Evolutionary conservation across 2,113 vertebrate genomes (phyloP).

Genomic region (Oreochromis aureus): DNA sequence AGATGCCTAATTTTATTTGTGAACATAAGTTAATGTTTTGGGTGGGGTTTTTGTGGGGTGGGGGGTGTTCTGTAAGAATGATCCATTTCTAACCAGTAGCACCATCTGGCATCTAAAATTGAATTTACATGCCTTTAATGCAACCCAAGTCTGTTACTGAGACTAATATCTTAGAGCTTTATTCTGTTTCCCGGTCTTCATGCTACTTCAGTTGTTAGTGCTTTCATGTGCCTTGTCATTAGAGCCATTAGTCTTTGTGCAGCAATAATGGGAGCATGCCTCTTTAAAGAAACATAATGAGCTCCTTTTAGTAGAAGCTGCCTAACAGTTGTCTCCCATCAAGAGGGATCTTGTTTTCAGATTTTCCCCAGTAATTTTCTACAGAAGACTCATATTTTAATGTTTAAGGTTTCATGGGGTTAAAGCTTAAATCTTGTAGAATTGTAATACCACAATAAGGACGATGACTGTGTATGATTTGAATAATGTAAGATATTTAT

Average conservation of each 20-base stretch:
- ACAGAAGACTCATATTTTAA: not conserved
- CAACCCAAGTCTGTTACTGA: not conserved
- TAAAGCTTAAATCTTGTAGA: not conserved
- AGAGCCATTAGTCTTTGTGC: conserved; percentile 8
- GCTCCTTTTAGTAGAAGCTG: not conserved
- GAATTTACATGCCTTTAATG: not conserved
- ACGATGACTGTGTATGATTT: not conserved
- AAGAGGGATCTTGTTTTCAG: not conserved
- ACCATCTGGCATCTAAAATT: not conserved
- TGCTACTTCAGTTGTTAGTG: not conserved
- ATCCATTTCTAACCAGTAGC: not conserved
- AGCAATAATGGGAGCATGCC: not conserved
- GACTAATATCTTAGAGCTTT: not conserved
- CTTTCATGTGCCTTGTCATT: conserved; percentile 1
- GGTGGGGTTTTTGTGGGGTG: not conserved
- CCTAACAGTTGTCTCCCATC: not conserved
- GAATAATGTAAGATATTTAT: not conserved
- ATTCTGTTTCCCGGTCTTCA: not conserved
- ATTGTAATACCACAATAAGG: not conserved
- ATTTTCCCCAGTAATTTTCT: not conserved
- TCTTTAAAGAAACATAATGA: conserved; percentile 13
- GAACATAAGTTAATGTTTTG: not conserved
- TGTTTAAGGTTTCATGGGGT: not conserved
- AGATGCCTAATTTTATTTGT: not conserved
- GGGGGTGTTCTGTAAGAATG: not conserved